phyloP scores from a whole-genome alignment of 2,888 invertebrate species.

The Hesperia comma region DNA sequence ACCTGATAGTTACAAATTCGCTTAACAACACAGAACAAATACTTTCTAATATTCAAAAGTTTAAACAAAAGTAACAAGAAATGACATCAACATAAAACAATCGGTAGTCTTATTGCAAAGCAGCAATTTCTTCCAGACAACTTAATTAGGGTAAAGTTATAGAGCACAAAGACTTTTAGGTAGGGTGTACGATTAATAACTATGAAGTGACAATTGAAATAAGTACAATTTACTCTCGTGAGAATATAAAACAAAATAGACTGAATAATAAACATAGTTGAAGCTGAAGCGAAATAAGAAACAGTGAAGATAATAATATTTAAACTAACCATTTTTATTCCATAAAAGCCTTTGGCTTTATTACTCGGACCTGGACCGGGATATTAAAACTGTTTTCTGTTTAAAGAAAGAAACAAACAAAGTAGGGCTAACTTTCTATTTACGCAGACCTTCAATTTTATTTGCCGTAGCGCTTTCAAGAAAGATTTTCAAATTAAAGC shows the following conservation, averaged over 20 bases:
- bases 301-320: not conserved
- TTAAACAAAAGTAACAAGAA: no score
- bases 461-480: not conserved
- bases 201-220: no score
- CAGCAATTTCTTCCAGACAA: no score
- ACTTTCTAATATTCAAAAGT: no score
- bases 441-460: slow-evolving; percentile 20
- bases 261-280: not conserved
- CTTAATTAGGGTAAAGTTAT: no score
- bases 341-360: slow-evolving; percentile 18
- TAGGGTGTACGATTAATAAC: no score
- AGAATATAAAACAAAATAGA: not conserved
- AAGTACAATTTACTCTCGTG: no score
- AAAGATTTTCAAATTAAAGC: not conserved
- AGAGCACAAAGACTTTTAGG: no score
- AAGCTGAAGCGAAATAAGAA: not conserved
- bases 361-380: slow-evolving; percentile 5
- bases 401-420: slow-evolving; percentile 35
- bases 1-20: no score
- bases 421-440: slow-evolving; percentile 13
- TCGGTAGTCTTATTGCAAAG: no score
- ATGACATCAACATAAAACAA: no score
- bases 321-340: slow-evolving; percentile 5
- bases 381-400: slow-evolving; percentile 38
- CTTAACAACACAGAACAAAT: no score